Base-by-base conservation (phyloP, 1,140 invertebrate genomes). In the Akabosia matsudoensis region DNA sequence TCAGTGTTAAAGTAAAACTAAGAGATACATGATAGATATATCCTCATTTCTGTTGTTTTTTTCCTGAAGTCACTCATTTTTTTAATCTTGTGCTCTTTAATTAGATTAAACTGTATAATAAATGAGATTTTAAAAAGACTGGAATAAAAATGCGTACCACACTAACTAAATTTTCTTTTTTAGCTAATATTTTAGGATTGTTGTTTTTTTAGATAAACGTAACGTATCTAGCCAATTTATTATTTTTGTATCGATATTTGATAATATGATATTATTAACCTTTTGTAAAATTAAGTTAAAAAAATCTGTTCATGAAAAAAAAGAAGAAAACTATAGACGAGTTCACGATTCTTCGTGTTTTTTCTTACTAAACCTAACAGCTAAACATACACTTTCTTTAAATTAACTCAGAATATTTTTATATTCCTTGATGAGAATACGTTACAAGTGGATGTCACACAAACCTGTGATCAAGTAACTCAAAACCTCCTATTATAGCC, bases 401-500 rank as follows among this genome's bases (percentile, higher is more conserved):
- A n/a, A 10, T 67, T 67, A 30, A 30, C 31, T 61, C 14, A 67
- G 61, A 61, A 67, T 67, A 67, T 67, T 67, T n/a, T n/a, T 31
- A 67, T 30, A 61, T 61, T 61, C 54, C 24, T 10, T 67, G 61
- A 67, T 67, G 61, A 67, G 61, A 67, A 67, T 30, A 67, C 26
- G 61, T 67, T 67, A 67, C 61, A 67, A 67, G 10, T 30, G 61
- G 61, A 31, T 67, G 24, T 67, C 61, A 67, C n/a, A n/a, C 61
- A 67, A 67, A 67, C 61, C 61, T 67, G 61, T 67, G 24, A 67
- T 28, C 61, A 67, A 67, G 61, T 67, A 67, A 67, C n/a, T 76
- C 52, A 80, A 81, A 76, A 80, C 33, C 81, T 64, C 51, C 78
- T 74, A 75, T 76, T 79, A 73, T 82, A 82, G 18, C 79, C 79